Evolutionary conservation across 1,140 invertebrate genomes (phyloP), one percentile per base, ranked within the genome.

Genomic region (Bicyclus anynana): DNA sequence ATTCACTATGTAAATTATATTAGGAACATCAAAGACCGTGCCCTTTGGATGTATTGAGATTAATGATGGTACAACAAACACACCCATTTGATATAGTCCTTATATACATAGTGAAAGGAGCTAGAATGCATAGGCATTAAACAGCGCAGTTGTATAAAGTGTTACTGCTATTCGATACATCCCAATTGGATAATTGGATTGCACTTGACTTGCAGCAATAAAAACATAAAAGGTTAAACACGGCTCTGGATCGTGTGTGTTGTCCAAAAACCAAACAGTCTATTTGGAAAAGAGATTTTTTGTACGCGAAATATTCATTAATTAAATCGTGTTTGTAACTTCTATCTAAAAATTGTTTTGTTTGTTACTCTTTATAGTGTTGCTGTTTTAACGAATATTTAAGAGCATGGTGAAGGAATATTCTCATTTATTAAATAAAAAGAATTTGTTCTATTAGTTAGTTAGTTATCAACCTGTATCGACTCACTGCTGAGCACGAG

Each of bases 1-100:
- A 35, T 23, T 52, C 40, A 46, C 13, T 17, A 42, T 59, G 51
- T 10, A 59, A 52, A 51, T 51, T 58, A 58, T 52, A 48, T 53
- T 47, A 52, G 23, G 56, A 52, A 52, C 40, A 52, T 59, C 40
- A 59, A 59, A 59, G 29, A 37, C 29, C 49, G 20, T 51, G 42
- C 42, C 56, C 49, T 42, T 27, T 40, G 16, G 42, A 47, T 52
- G 20, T 35, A 52, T 52, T 59, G 40, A 53, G 16, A 52, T 47
- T 47, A 33, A 59, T 57, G 35, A 40, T 40, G 13, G 20, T 40
- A 16, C 38, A 52, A 40, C 13, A 5, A 40, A 40, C 14, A 27
- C 13, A 27, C 7, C 9, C 13, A 42, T n/a, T 2, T 52, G 2
- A n/a, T 51, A 17, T 53, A 44, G 51, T 29, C 21, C 52, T 46